Evolutionary conservation across 2,888 invertebrate species (phyloP), one percentile per base, ranked within the genome.

Genomic region (Campoletis raptor): DNA sequence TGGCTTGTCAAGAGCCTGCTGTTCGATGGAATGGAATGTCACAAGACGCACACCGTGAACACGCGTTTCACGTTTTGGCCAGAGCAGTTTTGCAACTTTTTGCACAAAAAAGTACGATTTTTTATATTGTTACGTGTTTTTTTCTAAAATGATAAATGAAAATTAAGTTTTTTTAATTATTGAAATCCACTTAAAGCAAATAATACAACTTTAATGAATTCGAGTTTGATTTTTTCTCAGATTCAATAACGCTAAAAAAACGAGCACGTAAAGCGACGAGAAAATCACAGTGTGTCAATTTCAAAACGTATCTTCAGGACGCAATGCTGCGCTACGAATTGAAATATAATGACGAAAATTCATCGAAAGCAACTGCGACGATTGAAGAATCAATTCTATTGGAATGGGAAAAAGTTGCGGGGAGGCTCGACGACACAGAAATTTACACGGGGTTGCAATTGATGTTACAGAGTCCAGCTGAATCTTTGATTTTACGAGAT

Each of bases 1-100:
- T 97, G 83, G 97, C 97, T 2, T 96, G 97, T 74, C 97, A 97
- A 91, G 96, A 96, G 89, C 95, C 96, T 0, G 94, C 94, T n/a
- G 92, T 94, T 9, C 94, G 94, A 57, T 96, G 96, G 95, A 92
- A 93, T 40, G 92, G 94, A 57, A 95, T 95, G 93, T 94, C 95
- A 70, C 92, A 94, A 76, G 89, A 92, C 0, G 92, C 95, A 10
- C 96, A 96, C 89, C 74, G 95, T 93, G 42, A 91, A 82, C 94
- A 94, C 89, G 90, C 94, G 0, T 93, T 94, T 88, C 89, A 92
- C 70, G 92, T 93, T 73, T 90, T 94, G 57, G 92, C 93, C 40
- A 91, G 97, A 91, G 97, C 96, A 21, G 94, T 96, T 18, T 93
- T 97, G 74, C 96, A 97, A 92, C 93, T 96, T 30, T 96, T 96